Conservation (phyloP, 2,888 invertebrate species). For the Macrophya annulata region DNA sequence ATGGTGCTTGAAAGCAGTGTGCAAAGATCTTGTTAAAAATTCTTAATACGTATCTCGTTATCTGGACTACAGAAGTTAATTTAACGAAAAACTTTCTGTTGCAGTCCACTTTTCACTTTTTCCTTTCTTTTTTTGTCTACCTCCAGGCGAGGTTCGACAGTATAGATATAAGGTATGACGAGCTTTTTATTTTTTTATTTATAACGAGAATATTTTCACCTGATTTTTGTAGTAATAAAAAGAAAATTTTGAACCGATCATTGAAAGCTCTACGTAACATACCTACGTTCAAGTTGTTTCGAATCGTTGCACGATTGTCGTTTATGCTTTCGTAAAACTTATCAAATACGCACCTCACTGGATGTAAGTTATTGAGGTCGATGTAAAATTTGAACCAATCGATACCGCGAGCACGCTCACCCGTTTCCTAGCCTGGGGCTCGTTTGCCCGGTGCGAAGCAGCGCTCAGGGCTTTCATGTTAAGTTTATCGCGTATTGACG, state of each 20-base stretch:
- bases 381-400: constrained; percentile 38
- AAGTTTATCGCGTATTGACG: constrained; percentile 65
- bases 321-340: constrained; percentile 50
- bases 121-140: not conserved
- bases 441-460: constrained; percentile 19
- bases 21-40: constrained; percentile 37
- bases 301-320: not conserved
- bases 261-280: not conserved
- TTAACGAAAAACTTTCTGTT: constrained; percentile 20
- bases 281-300: not conserved
- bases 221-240: not conserved
- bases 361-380: constrained; percentile 46
- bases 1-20: constrained; percentile 25
- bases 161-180: not conserved
- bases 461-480: constrained; percentile 55
- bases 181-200: not conserved
- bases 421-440: constrained; percentile 31
- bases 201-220: not conserved
- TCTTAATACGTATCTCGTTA: not conserved
- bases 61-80: constrained; percentile 14
- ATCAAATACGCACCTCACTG: constrained; percentile 46
- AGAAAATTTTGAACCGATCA: not conserved
- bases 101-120: constrained; percentile 19
- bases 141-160: not conserved
- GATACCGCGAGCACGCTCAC: not conserved